Evolutionary conservation across 2,113 vertebrate species (phyloP), one percentile per base, ranked within the genome.

Genomic region (Urocitellus parryii): DNA sequence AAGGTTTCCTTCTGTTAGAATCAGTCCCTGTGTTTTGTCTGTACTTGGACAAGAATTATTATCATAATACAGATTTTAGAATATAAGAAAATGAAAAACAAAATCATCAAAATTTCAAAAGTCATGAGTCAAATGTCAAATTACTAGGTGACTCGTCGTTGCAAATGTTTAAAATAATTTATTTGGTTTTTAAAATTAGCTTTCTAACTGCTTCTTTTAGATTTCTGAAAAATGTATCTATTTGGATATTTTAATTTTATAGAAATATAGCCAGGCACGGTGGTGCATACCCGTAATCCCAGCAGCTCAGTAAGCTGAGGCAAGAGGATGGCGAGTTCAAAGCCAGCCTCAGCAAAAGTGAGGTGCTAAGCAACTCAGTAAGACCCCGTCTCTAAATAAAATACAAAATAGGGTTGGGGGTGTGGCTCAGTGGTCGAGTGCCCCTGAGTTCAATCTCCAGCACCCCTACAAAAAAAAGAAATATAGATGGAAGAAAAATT

Each of bases 61-160:
- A 27, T 13, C 16, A 39, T 77, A 45, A 39, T 53, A 80, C 42
- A 89, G 39, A 72, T 74, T 86, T 68, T 61, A 73, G 58, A 24
- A 63, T 37, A 48, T 82, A 86, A 95, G 67, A 79, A 5, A 90
- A 83, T 37, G 5, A 51, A 94, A 93, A 81, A 45, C 10, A 73
- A 90, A 93, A 81, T 45, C 10, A n/a, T 37, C 27, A 95, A 80
- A 58, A 92, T 89, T 95, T 83, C 24, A 91, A 72, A 91, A 79
- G 11, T 5, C 32, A 32, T 76, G 22, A 92, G 56, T 85, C 45
- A 93, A 73, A 90, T 87, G 68, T 87, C 37, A 83, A 72, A 88
- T 81, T 90, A 61, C 72, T 68, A 68, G 37, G 34, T 67, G 22
- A 88, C 9, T 29, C 14, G 22, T 74, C 53, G 65, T 56, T 51